These are phyloP conservation scores for Podarcis siculus DNA, from an alignment of 2,797 vertebrate genomes.

Conservation along the genomic window DNA sequence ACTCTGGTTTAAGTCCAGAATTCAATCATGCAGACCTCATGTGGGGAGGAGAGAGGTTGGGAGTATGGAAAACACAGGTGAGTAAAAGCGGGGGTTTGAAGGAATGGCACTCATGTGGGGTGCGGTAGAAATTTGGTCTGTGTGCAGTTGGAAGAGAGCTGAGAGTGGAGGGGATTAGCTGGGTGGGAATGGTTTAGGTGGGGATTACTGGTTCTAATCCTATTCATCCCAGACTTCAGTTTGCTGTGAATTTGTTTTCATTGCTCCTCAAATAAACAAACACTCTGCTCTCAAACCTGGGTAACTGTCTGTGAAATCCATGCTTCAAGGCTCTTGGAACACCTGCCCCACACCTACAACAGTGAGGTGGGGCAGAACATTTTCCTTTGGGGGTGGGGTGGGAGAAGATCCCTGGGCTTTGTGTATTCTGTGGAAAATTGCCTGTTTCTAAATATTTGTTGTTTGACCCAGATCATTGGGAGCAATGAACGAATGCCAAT, in stretches of 20 bases:
- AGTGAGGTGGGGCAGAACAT: no score
- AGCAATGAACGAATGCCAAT: no score
- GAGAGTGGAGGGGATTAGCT: background rate
- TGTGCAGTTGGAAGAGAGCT: background rate
- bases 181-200: background rate
- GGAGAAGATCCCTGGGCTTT: no score
- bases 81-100: accelerated
- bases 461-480: no score
- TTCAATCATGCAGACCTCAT: background rate
- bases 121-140: background rate
- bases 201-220: background rate
- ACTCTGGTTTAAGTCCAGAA: background rate
- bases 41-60: background rate
- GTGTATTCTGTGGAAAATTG: no score
- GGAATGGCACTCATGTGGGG: background rate
- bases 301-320: background rate
- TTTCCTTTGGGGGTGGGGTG: no score
- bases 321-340: background rate
- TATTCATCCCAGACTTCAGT: background rate
- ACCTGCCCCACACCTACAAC: no score
- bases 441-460: no score
- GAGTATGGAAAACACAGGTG: background rate
- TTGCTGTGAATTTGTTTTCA: background rate
- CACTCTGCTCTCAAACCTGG: background rate
- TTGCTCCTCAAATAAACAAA: background rate